Percentiles rank a stretch among this genome's conserved stretches.
These are phyloP conservation scores for Sarcophaga variegata DNA, from an alignment of 2,888 invertebrate species.

Conservation along the genomic window DNA sequence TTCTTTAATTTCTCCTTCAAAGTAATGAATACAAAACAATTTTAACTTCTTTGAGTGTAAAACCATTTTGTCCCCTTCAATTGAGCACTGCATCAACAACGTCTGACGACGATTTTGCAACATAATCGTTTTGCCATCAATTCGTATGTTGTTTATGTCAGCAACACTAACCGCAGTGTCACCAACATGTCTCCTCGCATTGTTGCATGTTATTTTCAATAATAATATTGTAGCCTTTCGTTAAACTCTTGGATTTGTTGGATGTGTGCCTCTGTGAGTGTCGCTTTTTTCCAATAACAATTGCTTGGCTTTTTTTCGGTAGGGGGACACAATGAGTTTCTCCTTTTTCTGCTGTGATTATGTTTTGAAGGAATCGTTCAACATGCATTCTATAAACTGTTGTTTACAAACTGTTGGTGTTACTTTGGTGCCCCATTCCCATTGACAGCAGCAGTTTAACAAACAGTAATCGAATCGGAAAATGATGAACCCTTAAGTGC, in stretches of 20 bases:
- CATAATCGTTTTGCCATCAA: conserved; percentile 71
- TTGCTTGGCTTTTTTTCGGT: conserved; percentile 31
- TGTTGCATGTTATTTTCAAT: conserved; percentile 62
- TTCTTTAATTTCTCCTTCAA: background rate
- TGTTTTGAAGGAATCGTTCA: conserved; percentile 15
- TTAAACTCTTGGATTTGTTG: background rate
- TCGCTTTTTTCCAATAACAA: conserved; percentile 9
- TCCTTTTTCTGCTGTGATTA: background rate
- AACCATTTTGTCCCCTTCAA: conserved; percentile 24
- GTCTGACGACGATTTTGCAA: conserved; percentile 59
- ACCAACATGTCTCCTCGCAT: conserved; percentile 71
- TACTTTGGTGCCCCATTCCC: conserved; percentile 15
- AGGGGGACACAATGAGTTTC: conserved; percentile 9
- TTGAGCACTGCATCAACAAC: conserved; percentile 37
- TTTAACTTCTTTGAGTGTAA: conserved; percentile 38
- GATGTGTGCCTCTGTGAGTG: background rate
- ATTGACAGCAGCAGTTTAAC: conserved; percentile 11
- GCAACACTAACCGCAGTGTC: conserved; percentile 73
- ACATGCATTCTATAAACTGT: conserved; percentile 49
- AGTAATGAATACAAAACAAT: background rate
- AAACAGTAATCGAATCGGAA: conserved; percentile 38
- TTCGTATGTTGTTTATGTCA: conserved; percentile 74
- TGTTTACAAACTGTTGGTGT: conserved; percentile 32
- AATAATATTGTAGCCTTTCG: no score
- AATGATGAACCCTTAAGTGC: background rate